Evolutionary conservation across 2,797 vertebrate species (phyloP), one percentile per base, ranked within the genome.

Genomic region (Leptodactylus fallax): DNA sequence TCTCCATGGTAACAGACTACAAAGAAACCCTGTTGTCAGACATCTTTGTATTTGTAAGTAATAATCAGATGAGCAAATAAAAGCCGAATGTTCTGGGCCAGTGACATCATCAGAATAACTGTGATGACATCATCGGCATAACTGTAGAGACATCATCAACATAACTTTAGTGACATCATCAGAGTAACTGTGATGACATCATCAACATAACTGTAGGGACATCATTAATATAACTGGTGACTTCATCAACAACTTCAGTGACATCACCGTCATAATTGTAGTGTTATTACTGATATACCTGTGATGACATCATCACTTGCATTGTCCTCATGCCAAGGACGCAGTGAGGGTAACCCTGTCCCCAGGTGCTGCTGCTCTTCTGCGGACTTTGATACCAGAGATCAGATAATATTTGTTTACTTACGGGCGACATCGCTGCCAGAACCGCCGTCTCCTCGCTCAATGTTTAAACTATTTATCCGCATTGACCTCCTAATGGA

Each of bases 391-490:
- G 87, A 76, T 56, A 9, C 14, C 23, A n/a, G 49, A 36, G 17
- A 74, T 47, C 27, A 78, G 87, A 83, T 83, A 83, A 87, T 69
- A 58, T 83, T 76, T 78, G 27, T 87, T 83, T 83, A 78, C 71
- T 83, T 78, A 36, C 10, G 23, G 25, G 47, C 36, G 49, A 67
- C 56, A 19, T 65, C 13, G 3, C 23, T 78, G 58, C 86, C 87
- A 60, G 47, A 47, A 0, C 0, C 21, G 3, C 23, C 25, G 16
- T 79, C 71, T 87, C 56, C 21, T 16, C 67, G 45, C 51, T 1
- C 49, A 23, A 3, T 67, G 77, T 27, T 55, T 80, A 45, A 45
- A 47, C 51, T 19, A 47, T 72, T 60, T 61, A 10, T 72, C 53
- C 51, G 69, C 78, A 72, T 49, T 83, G 81, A 83, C 81, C 81